These are phyloP conservation scores for Hyposmocoma kahamanoa DNA, from an alignment of 1,140 invertebrate genomes.

Conservation along the genomic window DNA sequence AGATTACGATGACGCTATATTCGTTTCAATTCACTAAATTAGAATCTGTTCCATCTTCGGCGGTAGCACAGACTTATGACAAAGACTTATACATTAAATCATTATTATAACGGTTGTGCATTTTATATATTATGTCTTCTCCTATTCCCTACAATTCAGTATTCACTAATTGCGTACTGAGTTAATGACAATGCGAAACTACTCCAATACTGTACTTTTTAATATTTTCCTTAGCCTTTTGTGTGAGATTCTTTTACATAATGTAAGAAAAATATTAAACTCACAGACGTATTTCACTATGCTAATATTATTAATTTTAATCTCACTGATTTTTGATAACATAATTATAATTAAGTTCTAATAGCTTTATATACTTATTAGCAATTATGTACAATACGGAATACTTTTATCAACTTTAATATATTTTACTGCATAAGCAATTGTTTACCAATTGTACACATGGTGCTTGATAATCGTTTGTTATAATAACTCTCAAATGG, in stretches of 20 bases:
- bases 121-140: constrained; percentile 32
- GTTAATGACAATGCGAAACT: constrained; percentile 32
- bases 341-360: constrained; percentile 61
- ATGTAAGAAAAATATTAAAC: constrained; percentile 41
- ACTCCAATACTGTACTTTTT: constrained; percentile 29
- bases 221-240: constrained; percentile 31
- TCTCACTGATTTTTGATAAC: constrained; percentile 67
- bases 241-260: constrained; percentile 26
- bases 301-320: constrained; percentile 60
- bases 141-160: constrained; percentile 36
- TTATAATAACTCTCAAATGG: background rate
- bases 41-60: constrained; percentile 1
- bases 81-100: constrained; percentile 36
- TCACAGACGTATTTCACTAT: constrained; percentile 41
- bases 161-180: constrained; percentile 34
- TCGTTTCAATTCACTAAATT: constrained; percentile 9
- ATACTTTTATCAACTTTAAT: constrained; percentile 24
- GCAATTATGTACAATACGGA: constrained; percentile 59
- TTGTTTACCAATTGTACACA: constrained; percentile 2
- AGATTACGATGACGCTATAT: background rate
- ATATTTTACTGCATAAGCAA: constrained; percentile 26
- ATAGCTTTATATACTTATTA: constrained; percentile 60
- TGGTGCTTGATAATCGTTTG: background rate
- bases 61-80: constrained; percentile 17
- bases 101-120: constrained; percentile 41